These are phyloP conservation scores for Apodemia hepburni DNA, from an alignment of 2,888 invertebrate species.

Conservation along the genomic window DNA sequence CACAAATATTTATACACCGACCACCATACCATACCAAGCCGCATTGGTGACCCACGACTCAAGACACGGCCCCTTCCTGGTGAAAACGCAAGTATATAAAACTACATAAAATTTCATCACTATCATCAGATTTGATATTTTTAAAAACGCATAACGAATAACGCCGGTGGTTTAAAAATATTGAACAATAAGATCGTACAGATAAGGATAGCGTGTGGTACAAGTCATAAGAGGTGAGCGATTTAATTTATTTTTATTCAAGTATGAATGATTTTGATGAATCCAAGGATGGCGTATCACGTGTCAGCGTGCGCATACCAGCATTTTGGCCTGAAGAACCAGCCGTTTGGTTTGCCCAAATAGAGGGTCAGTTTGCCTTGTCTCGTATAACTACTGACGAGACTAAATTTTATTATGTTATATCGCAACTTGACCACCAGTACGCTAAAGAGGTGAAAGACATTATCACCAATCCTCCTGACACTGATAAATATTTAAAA, in stretches of 20 bases:
- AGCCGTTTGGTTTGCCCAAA: slow-evolving; percentile 34
- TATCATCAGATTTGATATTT: no score
- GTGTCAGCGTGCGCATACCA: background rate
- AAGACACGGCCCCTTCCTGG: background rate
- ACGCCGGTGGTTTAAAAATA: background rate
- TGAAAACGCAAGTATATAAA: background rate
- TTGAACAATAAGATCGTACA: background rate
- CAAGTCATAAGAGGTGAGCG: slow-evolving; percentile 15
- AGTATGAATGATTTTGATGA: background rate
- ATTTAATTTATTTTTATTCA: slow-evolving; percentile 14
- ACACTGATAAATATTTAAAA: background rate
- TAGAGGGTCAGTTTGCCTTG: slow-evolving; percentile 35
- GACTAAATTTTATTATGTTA: slow-evolving; percentile 33
- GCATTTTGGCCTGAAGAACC: slow-evolving; percentile 24
- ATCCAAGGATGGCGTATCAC: background rate
- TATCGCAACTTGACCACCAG: slow-evolving; percentile 27
- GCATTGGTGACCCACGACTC: background rate
- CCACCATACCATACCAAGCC: no score
- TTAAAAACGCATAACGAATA: background rate
- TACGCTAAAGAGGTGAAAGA: slow-evolving; percentile 32
- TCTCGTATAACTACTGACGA: slow-evolving; percentile 30
- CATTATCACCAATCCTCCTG: slow-evolving; percentile 26
- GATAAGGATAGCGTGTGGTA: background rate
- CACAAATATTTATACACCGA: no score
- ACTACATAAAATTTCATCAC: no score